Evolutionary conservation across 2,113 vertebrate species (phyloP).

Genomic region (Tetrao urogallus): DNA sequence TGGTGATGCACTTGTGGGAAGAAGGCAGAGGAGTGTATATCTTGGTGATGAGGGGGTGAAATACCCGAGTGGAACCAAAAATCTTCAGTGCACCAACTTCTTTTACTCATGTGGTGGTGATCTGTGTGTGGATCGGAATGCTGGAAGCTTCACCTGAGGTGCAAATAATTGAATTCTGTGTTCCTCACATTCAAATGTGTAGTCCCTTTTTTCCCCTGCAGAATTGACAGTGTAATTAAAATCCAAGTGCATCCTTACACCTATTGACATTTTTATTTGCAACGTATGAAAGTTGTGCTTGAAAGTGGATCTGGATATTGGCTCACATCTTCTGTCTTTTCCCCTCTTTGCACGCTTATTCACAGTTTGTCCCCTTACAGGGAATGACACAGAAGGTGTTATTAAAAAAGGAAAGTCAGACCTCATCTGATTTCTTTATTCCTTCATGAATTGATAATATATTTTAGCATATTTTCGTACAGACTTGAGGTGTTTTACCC

Average conservation of each 20-base stretch:
- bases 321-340: not conserved
- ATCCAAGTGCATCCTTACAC: constrained; percentile 4
- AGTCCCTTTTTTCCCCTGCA: not conserved
- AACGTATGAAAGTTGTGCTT: constrained; percentile 2
- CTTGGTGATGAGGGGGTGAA: not conserved
- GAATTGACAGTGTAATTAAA: not conserved
- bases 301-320: constrained; percentile 6
- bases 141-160: not conserved
- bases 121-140: not conserved
- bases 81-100: not conserved
- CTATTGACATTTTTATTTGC: not conserved
- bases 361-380: not conserved
- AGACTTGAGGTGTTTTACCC: constrained; percentile 13
- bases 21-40: not conserved
- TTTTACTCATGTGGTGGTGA: not conserved
- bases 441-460: not conserved
- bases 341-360: not conserved
- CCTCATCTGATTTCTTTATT: not conserved
- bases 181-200: not conserved
- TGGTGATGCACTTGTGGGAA: not conserved
- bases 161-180: not conserved
- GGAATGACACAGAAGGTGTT: not conserved
- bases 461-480: constrained; percentile 17
- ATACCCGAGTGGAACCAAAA: not conserved
- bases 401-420: not conserved